Percentiles rank a stretch among this genome's conserved stretches.
Evolutionary conservation across 1,140 invertebrate genomes (phyloP).

Genomic region (Vanessa atalanta): DNA sequence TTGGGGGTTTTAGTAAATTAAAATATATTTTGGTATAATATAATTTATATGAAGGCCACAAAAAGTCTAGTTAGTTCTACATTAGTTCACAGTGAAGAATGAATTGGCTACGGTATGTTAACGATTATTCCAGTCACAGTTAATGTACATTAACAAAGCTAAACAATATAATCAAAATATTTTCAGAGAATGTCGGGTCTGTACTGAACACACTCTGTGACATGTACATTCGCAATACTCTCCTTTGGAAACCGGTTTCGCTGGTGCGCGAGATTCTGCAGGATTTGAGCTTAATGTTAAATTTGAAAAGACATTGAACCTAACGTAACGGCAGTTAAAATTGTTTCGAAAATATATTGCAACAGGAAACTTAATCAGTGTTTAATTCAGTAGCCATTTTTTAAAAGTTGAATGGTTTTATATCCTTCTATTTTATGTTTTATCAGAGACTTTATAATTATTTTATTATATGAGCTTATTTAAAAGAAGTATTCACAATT

Average conservation of each 20-base stretch:
- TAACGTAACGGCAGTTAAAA: constrained; percentile 36
- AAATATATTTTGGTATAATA: no score
- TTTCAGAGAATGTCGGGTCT: background rate
- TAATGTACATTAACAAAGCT: no score
- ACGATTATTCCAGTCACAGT: no score
- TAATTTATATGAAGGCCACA: no score
- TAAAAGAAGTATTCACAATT: no score
- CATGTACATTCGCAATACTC: constrained; percentile 20
- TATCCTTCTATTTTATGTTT: no score
- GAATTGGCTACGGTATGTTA: no score
- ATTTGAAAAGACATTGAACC: constrained; percentile 43
- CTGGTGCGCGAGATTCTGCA: constrained; percentile 17
- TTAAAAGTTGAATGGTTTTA: background rate
- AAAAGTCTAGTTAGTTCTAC: no score
- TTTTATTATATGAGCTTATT: no score
- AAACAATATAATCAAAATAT: background rate
- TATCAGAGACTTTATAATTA: no score
- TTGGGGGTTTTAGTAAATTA: no score
- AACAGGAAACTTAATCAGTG: background rate
- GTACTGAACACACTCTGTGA: background rate
- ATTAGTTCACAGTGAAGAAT: no score
- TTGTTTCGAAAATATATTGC: constrained; percentile 18
- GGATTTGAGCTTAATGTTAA: constrained; percentile 33
- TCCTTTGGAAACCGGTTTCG: constrained; percentile 32
- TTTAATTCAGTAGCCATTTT: background rate